phyloP scores from a whole-genome alignment of 2,888 invertebrate genomes.

The Acleris laterana region DNA sequence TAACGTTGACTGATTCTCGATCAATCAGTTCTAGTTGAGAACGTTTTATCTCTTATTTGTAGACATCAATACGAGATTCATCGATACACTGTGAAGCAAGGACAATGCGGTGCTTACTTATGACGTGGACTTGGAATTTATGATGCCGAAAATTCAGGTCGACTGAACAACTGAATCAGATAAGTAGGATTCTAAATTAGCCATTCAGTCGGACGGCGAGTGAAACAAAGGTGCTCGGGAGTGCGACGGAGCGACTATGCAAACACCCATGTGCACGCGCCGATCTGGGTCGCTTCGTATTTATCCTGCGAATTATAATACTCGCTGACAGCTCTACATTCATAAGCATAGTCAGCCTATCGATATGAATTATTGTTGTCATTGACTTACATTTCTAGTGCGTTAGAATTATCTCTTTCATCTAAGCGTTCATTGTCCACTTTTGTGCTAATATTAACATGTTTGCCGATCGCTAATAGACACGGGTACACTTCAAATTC shows the following conservation, averaged over 20 bases:
- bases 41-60: constrained; percentile 43
- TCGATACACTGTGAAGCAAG: constrained; percentile 50
- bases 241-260: constrained; percentile 69
- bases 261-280: constrained; percentile 64
- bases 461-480: constrained; percentile 52
- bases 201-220: constrained; percentile 66
- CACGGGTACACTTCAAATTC: constrained; percentile 53
- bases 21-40: constrained; percentile 41
- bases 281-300: constrained; percentile 66
- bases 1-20: constrained; percentile 44
- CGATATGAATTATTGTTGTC: constrained; percentile 22
- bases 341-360: constrained; percentile 14
- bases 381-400: constrained; percentile 12
- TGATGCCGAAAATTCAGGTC: constrained; percentile 76
- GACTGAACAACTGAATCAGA: constrained; percentile 78
- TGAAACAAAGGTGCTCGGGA: constrained; percentile 74
- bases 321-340: constrained; percentile 11
- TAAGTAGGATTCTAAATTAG: constrained; percentile 75
- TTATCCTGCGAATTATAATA: constrained; percentile 39
- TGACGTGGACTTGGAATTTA: constrained; percentile 67
- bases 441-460: constrained; percentile 45
- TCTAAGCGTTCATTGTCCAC: constrained; percentile 33
- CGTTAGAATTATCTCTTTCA: constrained; percentile 13
- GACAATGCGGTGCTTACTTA: constrained; percentile 68
- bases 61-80: constrained; percentile 44